These are phyloP conservation scores for Antheraea mylitta DNA, from an alignment of 1,140 invertebrate genomes.

Conservation along the genomic window DNA sequence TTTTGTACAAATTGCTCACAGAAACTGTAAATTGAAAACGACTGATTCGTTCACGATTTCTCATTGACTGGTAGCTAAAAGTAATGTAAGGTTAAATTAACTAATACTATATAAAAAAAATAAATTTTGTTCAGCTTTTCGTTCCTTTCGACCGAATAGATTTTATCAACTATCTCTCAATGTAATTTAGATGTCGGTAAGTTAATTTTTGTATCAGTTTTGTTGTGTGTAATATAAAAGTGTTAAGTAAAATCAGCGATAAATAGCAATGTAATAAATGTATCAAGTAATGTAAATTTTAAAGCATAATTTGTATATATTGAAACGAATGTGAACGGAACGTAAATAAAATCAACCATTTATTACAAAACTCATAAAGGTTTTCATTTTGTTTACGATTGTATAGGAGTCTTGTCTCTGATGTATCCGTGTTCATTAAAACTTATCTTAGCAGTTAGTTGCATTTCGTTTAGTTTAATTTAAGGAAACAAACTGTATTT, in stretches of 20 bases:
- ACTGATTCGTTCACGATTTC: slow-evolving; percentile 69
- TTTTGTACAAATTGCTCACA: slow-evolving; percentile 77
- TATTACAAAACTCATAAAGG: slow-evolving; percentile 69
- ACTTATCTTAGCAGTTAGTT: slow-evolving; percentile 37
- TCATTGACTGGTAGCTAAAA: slow-evolving; percentile 71
- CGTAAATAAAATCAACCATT: slow-evolving; percentile 72
- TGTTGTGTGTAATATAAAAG: slow-evolving; percentile 51
- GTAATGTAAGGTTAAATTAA: slow-evolving; percentile 23
- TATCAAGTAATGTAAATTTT: slow-evolving; percentile 58
- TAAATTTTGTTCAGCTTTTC: not conserved
- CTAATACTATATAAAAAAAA: not conserved
- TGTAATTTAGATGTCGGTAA: slow-evolving; percentile 36
- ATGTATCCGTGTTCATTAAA: slow-evolving; percentile 35
- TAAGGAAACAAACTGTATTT: slow-evolving; percentile 46
- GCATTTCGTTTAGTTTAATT: slow-evolving; percentile 35
- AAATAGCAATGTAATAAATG: slow-evolving; percentile 47
- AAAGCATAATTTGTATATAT: slow-evolving; percentile 76
- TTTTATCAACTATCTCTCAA: slow-evolving; percentile 42
- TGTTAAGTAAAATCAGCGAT: slow-evolving; percentile 53
- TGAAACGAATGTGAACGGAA: slow-evolving; percentile 70
- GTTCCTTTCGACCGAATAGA: not conserved
- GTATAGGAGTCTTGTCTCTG: slow-evolving; percentile 66
- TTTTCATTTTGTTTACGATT: slow-evolving; percentile 59
- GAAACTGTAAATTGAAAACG: slow-evolving; percentile 71
- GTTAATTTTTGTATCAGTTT: slow-evolving; percentile 69